These are phyloP conservation scores for Neelides folsomi DNA, from an alignment of 2,888 invertebrate genomes.

Conservation along the genomic window DNA sequence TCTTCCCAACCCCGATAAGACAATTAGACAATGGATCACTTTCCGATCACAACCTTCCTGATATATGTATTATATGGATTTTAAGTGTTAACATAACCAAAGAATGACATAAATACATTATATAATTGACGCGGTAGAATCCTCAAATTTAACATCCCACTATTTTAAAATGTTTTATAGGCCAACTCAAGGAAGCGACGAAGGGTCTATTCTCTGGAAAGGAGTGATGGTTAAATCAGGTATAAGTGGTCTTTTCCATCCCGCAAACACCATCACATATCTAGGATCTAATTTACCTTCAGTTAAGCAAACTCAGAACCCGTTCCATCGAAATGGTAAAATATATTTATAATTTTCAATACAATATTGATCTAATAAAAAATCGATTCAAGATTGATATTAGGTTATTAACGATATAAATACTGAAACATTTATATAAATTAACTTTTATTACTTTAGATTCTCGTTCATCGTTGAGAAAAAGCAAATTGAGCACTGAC, in stretches of 20 bases:
- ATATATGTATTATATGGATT: neutral
- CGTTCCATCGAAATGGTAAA: slow-evolving; percentile 40
- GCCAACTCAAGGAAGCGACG: slow-evolving; percentile 34
- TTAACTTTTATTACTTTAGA: slow-evolving; percentile 13
- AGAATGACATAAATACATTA: neutral
- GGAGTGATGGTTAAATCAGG: slow-evolving; percentile 69
- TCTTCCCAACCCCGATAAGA: neutral
- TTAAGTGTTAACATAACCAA: neutral
- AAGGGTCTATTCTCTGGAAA: slow-evolving; percentile 52
- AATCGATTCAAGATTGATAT: too few relatives aligned
- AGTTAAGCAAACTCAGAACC: slow-evolving; percentile 42
- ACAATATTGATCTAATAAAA: too few relatives aligned
- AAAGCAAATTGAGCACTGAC: slow-evolving; percentile 62
- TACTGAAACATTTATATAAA: too few relatives aligned
- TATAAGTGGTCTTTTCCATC: slow-evolving; percentile 85
- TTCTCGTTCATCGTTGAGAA: slow-evolving; percentile 30
- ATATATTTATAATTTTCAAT: too few relatives aligned
- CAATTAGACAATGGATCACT: too few relatives aligned
- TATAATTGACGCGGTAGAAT: neutral
- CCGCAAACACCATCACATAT: slow-evolving; percentile 74
- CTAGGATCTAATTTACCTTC: slow-evolving; percentile 58
- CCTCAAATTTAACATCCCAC: neutral
- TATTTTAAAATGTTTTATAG: slow-evolving; percentile 32
- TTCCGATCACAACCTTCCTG: too few relatives aligned
- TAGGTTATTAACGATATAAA: too few relatives aligned